Conservation (phyloP, 2,797 vertebrate genomes). For the Acipenser ruthenus region DNA sequence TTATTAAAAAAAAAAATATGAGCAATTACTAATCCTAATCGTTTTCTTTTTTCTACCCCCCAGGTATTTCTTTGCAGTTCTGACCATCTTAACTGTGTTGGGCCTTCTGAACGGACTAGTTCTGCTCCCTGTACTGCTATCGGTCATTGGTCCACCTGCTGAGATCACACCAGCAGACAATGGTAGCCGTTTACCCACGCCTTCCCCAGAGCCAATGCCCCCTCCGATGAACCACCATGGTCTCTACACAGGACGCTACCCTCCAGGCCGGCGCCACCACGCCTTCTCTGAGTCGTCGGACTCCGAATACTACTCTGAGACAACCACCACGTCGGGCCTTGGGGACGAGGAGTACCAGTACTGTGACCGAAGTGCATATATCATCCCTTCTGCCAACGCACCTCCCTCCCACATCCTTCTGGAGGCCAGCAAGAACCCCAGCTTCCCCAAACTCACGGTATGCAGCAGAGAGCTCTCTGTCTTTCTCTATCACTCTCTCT, state of each 20-base stretch:
- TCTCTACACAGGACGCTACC: slow-evolving; percentile 52
- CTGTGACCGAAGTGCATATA: slow-evolving; percentile 55
- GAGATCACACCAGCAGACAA: slow-evolving; percentile 65
- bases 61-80: slow-evolving; percentile 94
- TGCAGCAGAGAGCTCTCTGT: slow-evolving; percentile 4
- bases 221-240: slow-evolving; percentile 64
- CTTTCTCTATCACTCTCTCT: not conserved
- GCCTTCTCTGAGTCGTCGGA: slow-evolving; percentile 66
- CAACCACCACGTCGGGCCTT: slow-evolving; percentile 57
- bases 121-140: slow-evolving; percentile 86
- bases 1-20: too few relatives aligned
- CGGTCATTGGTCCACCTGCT: slow-evolving; percentile 83
- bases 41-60: too few relatives aligned
- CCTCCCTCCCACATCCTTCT: slow-evolving; percentile 62
- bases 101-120: slow-evolving; percentile 90
- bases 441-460: slow-evolving; percentile 71
- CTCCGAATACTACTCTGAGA: slow-evolving; percentile 69
- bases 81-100: slow-evolving; percentile 83
- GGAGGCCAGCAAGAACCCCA: slow-evolving; percentile 75
- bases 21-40: too few relatives aligned
- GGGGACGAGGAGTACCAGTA: slow-evolving; percentile 67
- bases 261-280: slow-evolving; percentile 43
- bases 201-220: slow-evolving; percentile 53
- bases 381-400: slow-evolving; percentile 41
- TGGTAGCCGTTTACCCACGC: slow-evolving; percentile 47